Evolutionary conservation across 1,140 invertebrate species (phyloP), one percentile per base, ranked within the genome.

Genomic region (Saccostrea echinata): DNA sequence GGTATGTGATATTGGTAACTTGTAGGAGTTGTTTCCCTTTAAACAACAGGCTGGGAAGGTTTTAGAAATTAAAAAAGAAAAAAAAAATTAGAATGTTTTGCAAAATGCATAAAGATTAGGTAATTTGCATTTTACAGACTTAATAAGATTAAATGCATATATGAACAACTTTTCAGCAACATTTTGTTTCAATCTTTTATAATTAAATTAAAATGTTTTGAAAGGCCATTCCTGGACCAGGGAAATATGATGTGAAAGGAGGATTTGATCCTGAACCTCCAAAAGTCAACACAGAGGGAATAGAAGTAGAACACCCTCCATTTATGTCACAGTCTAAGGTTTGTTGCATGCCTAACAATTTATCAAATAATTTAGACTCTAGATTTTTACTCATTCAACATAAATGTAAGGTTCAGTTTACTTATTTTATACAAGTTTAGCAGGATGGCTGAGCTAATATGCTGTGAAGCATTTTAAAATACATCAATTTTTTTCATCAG

Each of bases 281-380:
- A 4, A 94, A 94, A 88, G 86, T 94, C 33, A 94, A 94, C 85
- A 93, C 92, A 76, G 94, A 94, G 43, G 94, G 94, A 21, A 92
- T 94, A 51, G 94, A 94, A 90, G 93, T 94, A 24, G 94, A 95
- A 87, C 93, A 94, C 87, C 94, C 94, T n/a, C 94, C 94, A 35
- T 95, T 95, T 88, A 90, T 93, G 88, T 93, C 93, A 85, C 94
- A 95, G 88, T 90, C 94, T 76, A 94, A 94, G 92, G 94, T 95
- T 68, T 87, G 90, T 52, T n/a, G 18, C 4, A 21, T 6, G n/a
- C 55, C 55, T 16, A 61, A 6, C 43, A 43, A 43, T 43, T 43
- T 43, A 8, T 43, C 43, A 3, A 43, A 43, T 43, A 43, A 0
- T 43, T 43, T 8, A 43, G 43, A 43, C 9, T 43, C 9, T 8